Base-by-base conservation (phyloP, 2,888 invertebrate species). In the Gymnoscelis rufifasciata region DNA sequence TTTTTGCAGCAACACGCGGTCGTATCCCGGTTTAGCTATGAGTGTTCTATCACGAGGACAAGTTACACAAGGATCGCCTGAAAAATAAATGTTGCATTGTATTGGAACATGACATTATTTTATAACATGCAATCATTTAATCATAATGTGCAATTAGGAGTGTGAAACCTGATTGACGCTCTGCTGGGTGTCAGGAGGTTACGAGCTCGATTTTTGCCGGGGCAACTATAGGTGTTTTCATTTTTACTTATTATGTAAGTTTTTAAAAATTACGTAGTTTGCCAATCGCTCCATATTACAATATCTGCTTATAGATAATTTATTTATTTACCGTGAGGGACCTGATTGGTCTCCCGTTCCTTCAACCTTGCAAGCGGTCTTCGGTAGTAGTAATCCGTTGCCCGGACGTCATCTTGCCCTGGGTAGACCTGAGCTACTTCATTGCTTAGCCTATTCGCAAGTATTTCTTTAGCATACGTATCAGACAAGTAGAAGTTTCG, bases 21-120 rank as follows among this genome's bases (percentile, higher is more conserved):
- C 78, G 3, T 66, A 59, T 1, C 86, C 82, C 24, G 71, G 50
- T 57, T 75, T 81, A 0, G 83, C 75, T 37, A 88, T 67, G 28
- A 88, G 51, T 1, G 86, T 86, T 55, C 79, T 71, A 50, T 88
- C 88, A 28, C 68, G 68, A 7, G 89, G 89, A 60, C 89, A 89
- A 53, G 63, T 71, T n/a, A 88, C 64, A 54, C 89, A 88, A 3
- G 63, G 38, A 30, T 66, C 42, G 38, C 47, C 49, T 56, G 48
- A 30, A 48, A 51, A n/a, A 45, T 39, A 19, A 23, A 8, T 30
- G 8, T 38, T 26, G 7, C 27, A 31, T 12, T 8, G 11, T 24
- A 23, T 10, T 11, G 1, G 8, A 10, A 14, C 4, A 14, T 27
- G 4, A 6, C 3, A 23, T 23, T 6, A 23, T 5, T 5, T 23